Conservation (phyloP, 2,888 invertebrate species). For the Drosophila melanosoma region DNA sequence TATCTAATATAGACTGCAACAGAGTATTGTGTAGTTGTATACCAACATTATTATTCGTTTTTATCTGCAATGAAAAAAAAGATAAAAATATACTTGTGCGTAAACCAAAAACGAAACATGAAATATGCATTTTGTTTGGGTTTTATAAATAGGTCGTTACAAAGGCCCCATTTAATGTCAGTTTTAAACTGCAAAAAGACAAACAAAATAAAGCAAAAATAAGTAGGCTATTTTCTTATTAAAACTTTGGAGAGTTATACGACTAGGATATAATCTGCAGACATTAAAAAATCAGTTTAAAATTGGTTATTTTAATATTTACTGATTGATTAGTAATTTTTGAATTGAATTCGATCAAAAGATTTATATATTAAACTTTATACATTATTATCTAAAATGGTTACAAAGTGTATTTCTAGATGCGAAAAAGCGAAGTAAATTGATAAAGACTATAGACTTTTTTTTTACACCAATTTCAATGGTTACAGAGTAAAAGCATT, state of each 20-base stretch:
- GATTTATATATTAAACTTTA: neutral
- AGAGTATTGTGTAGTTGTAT: neutral
- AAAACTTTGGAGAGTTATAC: no score
- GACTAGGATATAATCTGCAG: neutral
- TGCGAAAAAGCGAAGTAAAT: neutral
- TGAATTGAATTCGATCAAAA: no score
- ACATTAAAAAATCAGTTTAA: neutral
- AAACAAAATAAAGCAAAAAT: neutral
- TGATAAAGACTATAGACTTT: no score
- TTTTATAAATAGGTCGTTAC: constrained; percentile 35
- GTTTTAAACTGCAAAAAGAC: constrained; percentile 57
- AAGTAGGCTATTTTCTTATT: neutral
- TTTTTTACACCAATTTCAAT: neutral
- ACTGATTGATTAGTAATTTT: no score
- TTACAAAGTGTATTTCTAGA: neutral
- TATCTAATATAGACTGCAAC: neutral
- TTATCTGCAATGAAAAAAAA: constrained; percentile 15
- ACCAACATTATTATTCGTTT: neutral
- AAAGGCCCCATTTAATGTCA: constrained; percentile 62
- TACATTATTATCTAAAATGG: neutral
- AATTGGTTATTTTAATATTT: neutral
- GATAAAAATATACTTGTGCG: neutral
- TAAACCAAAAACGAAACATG: constrained; percentile 49
- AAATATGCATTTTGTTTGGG: constrained; percentile 62
- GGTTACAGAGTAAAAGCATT: constrained; percentile 13